phyloP scores from a whole-genome alignment of 2,797 vertebrate genomes.

The Acrocephalus scirpaceus region DNA sequence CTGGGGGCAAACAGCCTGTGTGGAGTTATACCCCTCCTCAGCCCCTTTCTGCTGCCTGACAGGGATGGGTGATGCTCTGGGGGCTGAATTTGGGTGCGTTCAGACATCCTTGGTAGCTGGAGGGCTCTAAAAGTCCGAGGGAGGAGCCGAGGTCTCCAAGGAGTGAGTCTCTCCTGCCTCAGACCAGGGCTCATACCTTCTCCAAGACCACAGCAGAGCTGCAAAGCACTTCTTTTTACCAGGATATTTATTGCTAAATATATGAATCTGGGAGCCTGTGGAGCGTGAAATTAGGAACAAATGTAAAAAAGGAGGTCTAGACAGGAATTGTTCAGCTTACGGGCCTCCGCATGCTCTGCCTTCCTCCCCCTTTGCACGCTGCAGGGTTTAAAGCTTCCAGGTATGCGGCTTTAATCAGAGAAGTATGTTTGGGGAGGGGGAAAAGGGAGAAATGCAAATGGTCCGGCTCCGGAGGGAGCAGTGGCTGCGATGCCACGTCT shows the following conservation, averaged over 20 bases:
- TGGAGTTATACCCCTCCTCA: background rate
- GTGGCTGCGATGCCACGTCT: background rate
- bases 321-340: constrained; percentile 76
- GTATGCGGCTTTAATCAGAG: constrained; percentile 61
- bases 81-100: background rate
- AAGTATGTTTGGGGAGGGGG: background rate
- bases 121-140: background rate
- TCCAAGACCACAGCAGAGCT: constrained; percentile 5
- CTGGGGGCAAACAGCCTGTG: background rate
- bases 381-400: constrained; percentile 67
- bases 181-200: background rate
- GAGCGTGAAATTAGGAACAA: constrained; percentile 80
- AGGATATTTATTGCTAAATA: constrained; percentile 61
- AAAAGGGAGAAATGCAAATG: background rate
- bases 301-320: constrained; percentile 78
- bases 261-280: constrained; percentile 70
- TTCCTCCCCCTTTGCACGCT: background rate
- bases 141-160: background rate
- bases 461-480: background rate
- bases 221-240: constrained; percentile 45
- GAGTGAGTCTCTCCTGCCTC: background rate
- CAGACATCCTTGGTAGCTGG: background rate
- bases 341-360: constrained; percentile 28
- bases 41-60: background rate
- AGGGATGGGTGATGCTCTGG: background rate